A percentile compares a stretch with the other conserved stretches of the same genome.
phyloP scores from a whole-genome alignment of 2,888 invertebrate genomes.

The Oscheius sp. region DNA sequence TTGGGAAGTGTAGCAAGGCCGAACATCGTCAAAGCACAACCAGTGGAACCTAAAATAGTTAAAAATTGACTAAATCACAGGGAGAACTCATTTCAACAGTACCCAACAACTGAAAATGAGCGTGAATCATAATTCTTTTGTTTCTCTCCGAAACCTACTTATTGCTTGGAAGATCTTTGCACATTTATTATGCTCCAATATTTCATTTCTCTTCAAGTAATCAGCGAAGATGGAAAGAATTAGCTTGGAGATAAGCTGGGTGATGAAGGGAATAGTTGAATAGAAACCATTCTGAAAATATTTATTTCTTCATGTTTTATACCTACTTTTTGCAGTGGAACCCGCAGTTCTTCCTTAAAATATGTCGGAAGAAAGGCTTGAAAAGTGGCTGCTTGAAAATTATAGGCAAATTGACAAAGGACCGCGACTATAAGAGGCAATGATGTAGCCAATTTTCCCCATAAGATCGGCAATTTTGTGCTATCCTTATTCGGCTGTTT shows the following conservation, averaged over 20 bases:
- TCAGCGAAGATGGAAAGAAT: conserved; percentile 39
- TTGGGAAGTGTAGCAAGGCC: conserved; percentile 40
- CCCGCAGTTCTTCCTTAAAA: conserved; percentile 29
- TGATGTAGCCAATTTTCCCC: conserved; percentile 15
- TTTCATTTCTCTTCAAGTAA: conserved; percentile 35
- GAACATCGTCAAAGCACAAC: conserved; percentile 28
- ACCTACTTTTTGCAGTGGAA: conserved; percentile 23
- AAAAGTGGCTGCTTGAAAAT: conserved; percentile 25
- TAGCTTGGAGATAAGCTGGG: conserved; percentile 49
- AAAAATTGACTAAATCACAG: too few species aligned
- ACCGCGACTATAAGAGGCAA: conserved; percentile 21
- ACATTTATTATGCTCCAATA: conserved; percentile 37
- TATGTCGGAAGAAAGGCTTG: conserved; percentile 35
- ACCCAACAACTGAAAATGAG: too few species aligned
- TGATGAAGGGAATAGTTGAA: conserved; percentile 46
- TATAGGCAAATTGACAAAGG: conserved; percentile 30
- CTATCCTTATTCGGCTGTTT: conserved; percentile 9
- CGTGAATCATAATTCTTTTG: too few species aligned
- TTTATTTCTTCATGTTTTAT: not conserved
- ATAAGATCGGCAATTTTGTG: conserved; percentile 6
- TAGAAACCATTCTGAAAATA: conserved; percentile 50
- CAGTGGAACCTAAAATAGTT: conserved; percentile 17
- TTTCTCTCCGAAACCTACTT: conserved; percentile 32
- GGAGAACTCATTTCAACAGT: too few species aligned
- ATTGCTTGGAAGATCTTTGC: conserved; percentile 47